phyloP scores from a whole-genome alignment of 2,113 vertebrate species.

The Chionomys nivalis region DNA sequence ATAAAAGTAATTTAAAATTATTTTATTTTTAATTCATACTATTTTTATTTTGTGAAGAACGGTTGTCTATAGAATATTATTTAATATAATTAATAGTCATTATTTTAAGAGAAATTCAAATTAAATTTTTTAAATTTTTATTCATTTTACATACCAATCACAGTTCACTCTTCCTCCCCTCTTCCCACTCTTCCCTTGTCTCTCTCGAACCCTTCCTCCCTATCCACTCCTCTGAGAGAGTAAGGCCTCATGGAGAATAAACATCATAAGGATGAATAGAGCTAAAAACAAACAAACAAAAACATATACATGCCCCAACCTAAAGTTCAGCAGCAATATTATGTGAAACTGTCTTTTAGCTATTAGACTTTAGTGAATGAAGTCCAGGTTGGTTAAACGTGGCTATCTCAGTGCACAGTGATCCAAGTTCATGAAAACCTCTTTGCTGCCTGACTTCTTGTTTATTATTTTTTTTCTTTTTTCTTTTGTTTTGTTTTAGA shows the following conservation, averaged over 20 bases:
- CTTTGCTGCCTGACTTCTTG: conserved; percentile 53
- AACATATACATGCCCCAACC: background rate
- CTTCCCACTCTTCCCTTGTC: too few species aligned
- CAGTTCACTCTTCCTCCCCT: too few species aligned
- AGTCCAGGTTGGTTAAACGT: conserved; percentile 55
- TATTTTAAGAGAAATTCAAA: conserved; percentile 73
- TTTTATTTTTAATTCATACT: conserved; percentile 76
- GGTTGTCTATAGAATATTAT: conserved; percentile 76
- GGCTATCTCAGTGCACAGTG: conserved; percentile 35
- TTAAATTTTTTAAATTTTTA: background rate
- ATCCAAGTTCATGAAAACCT: conserved; percentile 64
- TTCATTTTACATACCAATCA: too few species aligned
- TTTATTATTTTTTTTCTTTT: background rate
- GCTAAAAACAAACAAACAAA: conserved; percentile 23
- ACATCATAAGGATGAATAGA: conserved; percentile 74
- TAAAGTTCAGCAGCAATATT: conserved; percentile 52
- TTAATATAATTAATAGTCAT: conserved; percentile 79
- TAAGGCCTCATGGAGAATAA: background rate
- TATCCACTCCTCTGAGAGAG: too few species aligned
- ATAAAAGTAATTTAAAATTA: background rate
- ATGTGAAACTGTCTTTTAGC: conserved; percentile 12
- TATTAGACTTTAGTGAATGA: conserved; percentile 40
- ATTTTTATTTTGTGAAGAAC: conserved; percentile 60
- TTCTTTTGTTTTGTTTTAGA: background rate
- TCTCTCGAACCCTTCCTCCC: too few species aligned